These are phyloP conservation scores for Crossoptilon crossoptilon DNA, from an alignment of 2,797 vertebrate genomes.

Conservation along the genomic window DNA sequence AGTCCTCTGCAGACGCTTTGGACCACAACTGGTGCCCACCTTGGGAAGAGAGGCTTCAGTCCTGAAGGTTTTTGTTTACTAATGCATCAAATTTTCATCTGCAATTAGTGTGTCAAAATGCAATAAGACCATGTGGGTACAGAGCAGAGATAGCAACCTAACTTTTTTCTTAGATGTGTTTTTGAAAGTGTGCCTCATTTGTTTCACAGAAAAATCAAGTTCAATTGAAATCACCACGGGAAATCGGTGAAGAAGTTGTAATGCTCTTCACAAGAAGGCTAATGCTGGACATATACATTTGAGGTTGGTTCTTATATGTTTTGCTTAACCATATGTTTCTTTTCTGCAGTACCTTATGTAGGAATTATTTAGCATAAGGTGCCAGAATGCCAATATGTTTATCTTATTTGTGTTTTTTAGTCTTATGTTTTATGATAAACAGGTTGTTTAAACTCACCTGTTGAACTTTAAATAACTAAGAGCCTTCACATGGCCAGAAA, in stretches of 20 bases:
- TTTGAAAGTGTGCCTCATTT: neutral
- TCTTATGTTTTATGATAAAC: constrained; percentile 57
- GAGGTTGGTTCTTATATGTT: constrained; percentile 62
- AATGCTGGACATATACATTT: constrained; percentile 45
- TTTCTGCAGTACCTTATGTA: constrained; percentile 72
- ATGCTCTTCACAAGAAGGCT: neutral
- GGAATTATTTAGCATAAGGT: constrained; percentile 77
- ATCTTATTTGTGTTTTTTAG: constrained; percentile 70
- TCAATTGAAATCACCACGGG: neutral
- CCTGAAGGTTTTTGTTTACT: neutral
- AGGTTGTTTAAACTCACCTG: constrained; percentile 64
- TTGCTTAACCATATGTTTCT: constrained; percentile 71
- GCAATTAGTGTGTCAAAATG: neutral
- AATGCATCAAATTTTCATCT: constrained; percentile 1
- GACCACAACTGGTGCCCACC: neutral
- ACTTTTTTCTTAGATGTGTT: neutral
- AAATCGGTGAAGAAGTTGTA: neutral
- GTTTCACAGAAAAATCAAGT: neutral
- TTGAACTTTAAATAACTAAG: constrained; percentile 43
- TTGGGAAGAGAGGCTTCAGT: neutral
- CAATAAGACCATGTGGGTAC: neutral
- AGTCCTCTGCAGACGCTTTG: constrained; percentile 32
- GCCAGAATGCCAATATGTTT: constrained; percentile 72
- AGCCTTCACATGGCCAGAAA: neutral
- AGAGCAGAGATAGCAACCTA: neutral